Evolutionary conservation across 2,113 vertebrate species (phyloP), one percentile per base, ranked within the genome.

Genomic region (Rhea pennata): DNA sequence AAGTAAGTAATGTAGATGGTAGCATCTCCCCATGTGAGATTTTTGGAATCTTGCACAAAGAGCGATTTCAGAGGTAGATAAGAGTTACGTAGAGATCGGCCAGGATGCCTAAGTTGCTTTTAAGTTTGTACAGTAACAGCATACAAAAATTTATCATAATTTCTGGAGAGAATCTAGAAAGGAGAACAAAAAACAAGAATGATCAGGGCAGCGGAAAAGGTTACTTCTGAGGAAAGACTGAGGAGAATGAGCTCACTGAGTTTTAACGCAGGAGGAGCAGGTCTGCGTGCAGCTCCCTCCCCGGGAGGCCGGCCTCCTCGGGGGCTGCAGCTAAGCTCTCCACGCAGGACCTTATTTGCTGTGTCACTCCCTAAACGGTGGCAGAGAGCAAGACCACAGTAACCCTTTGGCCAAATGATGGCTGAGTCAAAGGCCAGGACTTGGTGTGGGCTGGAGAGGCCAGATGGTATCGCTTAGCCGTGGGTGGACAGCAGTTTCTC

Each of bases 301-400:
- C 73, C 72, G 56, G 69, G 71, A 44, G 44, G 58, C 21, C 23
- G 7, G 15, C 12, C 2, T 59, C 29, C 29, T 19, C 56, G 19
- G 67, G 75, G 22, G 75, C 87, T n/a, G 48, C 75, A 39, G 46
- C 26, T 2, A 27, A 77, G 20, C 8, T 15, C 10, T 12, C 17
- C 40, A 64, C 10, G 13, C 44, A 69, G 54, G 20, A 81, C 23
- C 7, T 0, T 0, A 44, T 4, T 4, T 54, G 31, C 15, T n/a
- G 48, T 42, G 84, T 93, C 10, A 2, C 7, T 73, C 44, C 69
- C 59, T 78, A 10, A 24, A 15, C 0, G 0, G 61, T 36, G 61
- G 40, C 17, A 27, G 42, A 53, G 42, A 53, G 15, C 1, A 9
- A 67, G 53, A 15, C 10, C 0, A 0, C 0, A 1, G 53, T 17